Base-by-base conservation (phyloP, 2,888 invertebrate species). In the Drosophila anomelani region DNA sequence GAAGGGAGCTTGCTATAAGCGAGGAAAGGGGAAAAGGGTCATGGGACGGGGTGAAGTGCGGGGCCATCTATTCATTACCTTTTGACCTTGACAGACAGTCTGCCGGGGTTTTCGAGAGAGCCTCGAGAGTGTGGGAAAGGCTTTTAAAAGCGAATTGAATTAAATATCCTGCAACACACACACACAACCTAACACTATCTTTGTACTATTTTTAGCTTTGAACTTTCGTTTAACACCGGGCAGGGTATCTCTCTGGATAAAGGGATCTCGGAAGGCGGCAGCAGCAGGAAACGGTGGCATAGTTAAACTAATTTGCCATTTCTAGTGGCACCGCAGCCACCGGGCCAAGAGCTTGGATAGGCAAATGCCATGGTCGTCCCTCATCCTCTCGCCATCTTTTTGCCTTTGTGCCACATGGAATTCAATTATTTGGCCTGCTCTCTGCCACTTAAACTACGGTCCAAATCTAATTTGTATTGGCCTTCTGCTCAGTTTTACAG, bases 281-380 rank as follows among this genome's bases (percentile, higher is more conserved):
- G 20, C 38, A 32, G 7, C 13, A 13, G 32, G 39, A 49, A 47
- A 4, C 17, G n/a, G 13, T 12, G 36, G 41, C 47, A 64, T 43
- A 66, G 72, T 29, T 73, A 66, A 73, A 58, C 73, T 73, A 66
- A 73, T 73, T 73, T 73, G 44, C 58, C 51, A 66, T 43, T 73
- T 49, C 20, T 34, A 47, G 73, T 68, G 56, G 20, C 61, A 41
- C 61, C 67, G 34, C 67, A 67, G 46, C 49, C 47, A 67, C 39
- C 49, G 41, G 41, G 36, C 15, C 61, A 57, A 44, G 20, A 49
- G 51, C 64, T 29, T 29, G 26, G 26, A 38, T 43, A 68, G 39
- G 68, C 68, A 68, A 67, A 67, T 49, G 36, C 36, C 34, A 6
- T 43, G 29, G 9, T n/a, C 26, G 1, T 0, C 41, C 2, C 17